Percentiles rank a stretch among this genome's conserved stretches.
Conservation (phyloP, 2,888 invertebrate genomes). For the Cistogaster globosa region DNA sequence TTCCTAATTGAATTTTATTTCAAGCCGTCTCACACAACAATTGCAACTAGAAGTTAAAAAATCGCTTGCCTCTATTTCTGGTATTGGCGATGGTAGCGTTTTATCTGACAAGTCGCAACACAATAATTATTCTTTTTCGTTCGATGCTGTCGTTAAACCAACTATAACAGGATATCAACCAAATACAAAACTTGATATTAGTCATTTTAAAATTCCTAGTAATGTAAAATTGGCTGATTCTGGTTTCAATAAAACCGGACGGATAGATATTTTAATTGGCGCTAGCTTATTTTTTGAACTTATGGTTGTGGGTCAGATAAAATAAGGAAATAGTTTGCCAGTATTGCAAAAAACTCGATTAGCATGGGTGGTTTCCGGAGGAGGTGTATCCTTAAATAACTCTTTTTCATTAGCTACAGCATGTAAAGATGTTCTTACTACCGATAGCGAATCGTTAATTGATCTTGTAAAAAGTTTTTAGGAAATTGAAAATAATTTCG, state of each 20-base stretch:
- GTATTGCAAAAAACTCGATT: no score
- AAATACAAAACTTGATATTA: constrained; percentile 40
- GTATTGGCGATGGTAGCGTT: constrained; percentile 50
- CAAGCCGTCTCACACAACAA: constrained; percentile 40
- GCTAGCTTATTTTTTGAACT: no score
- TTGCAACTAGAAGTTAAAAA: no score
- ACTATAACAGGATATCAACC: constrained; percentile 71
- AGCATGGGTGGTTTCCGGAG: no score
- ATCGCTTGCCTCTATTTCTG: constrained; percentile 43
- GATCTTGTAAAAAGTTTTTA: constrained; percentile 58
- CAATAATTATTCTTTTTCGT: constrained; percentile 6
- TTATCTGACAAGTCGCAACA: constrained; percentile 29
- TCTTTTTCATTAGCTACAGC: constrained; percentile 1
- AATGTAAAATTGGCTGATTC: constrained; percentile 70
- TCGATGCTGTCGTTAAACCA: constrained; percentile 65
- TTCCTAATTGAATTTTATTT: constrained; percentile 50
- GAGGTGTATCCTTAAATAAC: constrained; percentile 6
- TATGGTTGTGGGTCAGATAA: constrained; percentile 68
- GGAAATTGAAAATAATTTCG: constrained; percentile 61
- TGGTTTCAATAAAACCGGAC: constrained; percentile 63
- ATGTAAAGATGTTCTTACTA: constrained; percentile 15
- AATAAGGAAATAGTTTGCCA: constrained; percentile 56
- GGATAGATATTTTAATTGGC: no score
- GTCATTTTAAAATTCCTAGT: constrained; percentile 61
- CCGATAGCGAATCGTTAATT: no score